A percentile compares a stretch with the other conserved stretches of the same genome.
phyloP scores from a whole-genome alignment of 2,113 vertebrate species.

The Psittacus erithacus region DNA sequence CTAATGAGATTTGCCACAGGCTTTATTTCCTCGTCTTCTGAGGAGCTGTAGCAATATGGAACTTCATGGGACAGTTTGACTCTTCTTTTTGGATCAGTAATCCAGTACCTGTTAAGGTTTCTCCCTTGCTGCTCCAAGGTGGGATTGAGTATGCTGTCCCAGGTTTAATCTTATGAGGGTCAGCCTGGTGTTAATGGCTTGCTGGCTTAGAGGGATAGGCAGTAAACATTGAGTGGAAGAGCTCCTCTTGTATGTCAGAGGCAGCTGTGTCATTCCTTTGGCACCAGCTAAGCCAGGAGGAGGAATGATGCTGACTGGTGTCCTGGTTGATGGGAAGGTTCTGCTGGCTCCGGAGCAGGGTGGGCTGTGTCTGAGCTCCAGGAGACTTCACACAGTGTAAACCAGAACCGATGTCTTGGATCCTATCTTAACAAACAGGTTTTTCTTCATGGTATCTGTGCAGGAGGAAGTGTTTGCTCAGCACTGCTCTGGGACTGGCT shows the following conservation, averaged over 20 bases:
- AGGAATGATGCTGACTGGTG: neutral
- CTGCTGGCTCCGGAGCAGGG: neutral
- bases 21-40: neutral
- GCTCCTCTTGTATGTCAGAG: neutral
- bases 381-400: neutral
- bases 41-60: neutral
- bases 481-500: neutral
- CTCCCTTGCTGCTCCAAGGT: neutral
- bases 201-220: neutral
- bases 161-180: neutral
- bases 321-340: neutral
- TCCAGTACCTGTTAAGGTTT: neutral
- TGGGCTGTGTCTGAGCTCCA: neutral
- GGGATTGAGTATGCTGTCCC: neutral
- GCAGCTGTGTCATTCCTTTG: neutral
- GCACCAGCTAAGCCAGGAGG: neutral
- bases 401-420: neutral
- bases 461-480: neutral
- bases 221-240: neutral
- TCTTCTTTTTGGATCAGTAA: neutral
- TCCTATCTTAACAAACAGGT: neutral
- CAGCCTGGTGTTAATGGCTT: neutral
- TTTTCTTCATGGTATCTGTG: neutral
- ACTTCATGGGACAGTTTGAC: neutral
- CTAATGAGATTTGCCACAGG: conserved; percentile 5